These are phyloP conservation scores for Zosterops hypoxanthus DNA, from an alignment of 2,113 vertebrate species.

Conservation along the genomic window DNA sequence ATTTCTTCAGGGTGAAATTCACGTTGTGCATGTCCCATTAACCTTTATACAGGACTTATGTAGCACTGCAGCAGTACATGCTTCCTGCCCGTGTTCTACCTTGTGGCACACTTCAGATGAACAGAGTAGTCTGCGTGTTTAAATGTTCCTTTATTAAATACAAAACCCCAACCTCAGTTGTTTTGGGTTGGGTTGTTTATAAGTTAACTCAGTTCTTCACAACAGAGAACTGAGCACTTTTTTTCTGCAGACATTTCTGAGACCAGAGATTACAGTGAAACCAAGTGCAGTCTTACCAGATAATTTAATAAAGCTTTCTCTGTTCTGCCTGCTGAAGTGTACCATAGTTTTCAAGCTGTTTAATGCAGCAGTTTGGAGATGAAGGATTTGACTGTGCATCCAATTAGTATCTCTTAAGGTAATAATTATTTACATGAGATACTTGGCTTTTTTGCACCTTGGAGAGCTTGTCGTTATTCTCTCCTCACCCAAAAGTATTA, in stretches of 20 bases:
- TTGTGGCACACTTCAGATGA: neutral
- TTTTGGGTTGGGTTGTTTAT: neutral
- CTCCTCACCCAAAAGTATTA: conserved; percentile 19
- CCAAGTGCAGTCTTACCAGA: neutral
- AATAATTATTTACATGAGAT: neutral
- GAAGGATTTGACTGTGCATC: neutral
- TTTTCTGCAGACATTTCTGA: neutral
- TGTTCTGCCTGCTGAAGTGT: neutral
- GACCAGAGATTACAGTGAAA: neutral
- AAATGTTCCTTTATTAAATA: neutral
- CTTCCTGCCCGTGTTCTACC: neutral
- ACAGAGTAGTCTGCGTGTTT: neutral
- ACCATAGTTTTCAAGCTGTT: neutral
- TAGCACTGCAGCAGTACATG: neutral
- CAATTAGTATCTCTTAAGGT: conserved; percentile 8
- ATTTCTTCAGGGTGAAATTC: neutral
- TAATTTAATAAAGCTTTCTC: conserved; percentile 7
- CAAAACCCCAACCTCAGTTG: neutral
- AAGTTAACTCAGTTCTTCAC: neutral
- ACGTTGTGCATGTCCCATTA: neutral
- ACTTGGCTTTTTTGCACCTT: conserved; percentile 11
- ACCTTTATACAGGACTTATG: neutral
- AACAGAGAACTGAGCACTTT: neutral
- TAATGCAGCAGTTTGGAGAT: neutral
- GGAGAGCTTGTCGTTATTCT: neutral